Evolutionary conservation across 2,888 invertebrate genomes (phyloP), one percentile per base, ranked within the genome.

Genomic region (Drosophila nigricruria): DNA sequence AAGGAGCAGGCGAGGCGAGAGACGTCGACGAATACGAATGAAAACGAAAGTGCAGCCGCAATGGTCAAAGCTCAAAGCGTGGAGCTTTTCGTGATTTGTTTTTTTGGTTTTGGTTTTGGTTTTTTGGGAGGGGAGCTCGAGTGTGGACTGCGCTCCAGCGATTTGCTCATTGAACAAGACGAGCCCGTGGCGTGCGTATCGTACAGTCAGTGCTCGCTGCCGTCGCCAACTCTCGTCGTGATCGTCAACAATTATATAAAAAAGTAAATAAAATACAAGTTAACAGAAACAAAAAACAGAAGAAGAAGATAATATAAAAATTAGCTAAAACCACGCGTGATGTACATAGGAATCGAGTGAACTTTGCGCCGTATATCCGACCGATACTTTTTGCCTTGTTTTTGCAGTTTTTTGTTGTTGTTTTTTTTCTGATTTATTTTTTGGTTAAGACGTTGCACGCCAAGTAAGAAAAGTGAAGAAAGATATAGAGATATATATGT

Each of bases 101-200:
- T 32, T 32, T 18, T 43, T 34, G 10, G 1, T 14, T 52, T 52
- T 34, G 14, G 23, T 16, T 38, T 53, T 30, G 6, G 20, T 42
- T 49, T 42, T 32, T 79, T 58, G 61, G 68, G 70, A 72, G 53
- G 53, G 36, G 2, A 53, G 36, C 75, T 69, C 70, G 61, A 70
- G 59, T 65, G 57, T 73, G 50, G 66, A 50, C 75, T 74, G 70
- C 62, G 75, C 65, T 74, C 71, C 76, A 64, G 71, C 78, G 76
- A 74, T 75, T 73, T 79, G 87, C 69, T 89, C 91, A 91, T 91
- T 91, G 87, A 83, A 85, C 77, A 81, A 87, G 79, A 71, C 79
- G 90, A 82, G 84, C 78, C 79, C 82, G 81, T 78, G 73, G 81
- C 81, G 88, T 79, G 82, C 83, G 83, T 86, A 89, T 77, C 79